Base-by-base conservation (phyloP, 2,888 invertebrate species). In the Sipha maydis region DNA sequence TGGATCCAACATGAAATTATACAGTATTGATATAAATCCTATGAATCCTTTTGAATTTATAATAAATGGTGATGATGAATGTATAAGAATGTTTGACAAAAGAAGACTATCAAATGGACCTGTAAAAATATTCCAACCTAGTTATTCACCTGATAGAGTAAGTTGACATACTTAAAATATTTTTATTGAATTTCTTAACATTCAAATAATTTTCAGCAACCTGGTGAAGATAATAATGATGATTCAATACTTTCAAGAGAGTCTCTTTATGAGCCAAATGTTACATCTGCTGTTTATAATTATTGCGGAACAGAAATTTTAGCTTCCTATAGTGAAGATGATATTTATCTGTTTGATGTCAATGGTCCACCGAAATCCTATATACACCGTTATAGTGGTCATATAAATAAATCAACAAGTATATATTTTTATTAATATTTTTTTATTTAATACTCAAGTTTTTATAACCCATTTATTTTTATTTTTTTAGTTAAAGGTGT, bases 291-390 rank as follows among this genome's bases (percentile, higher is more conserved):
- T 14, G 95, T 97, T 4, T 99, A 97, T 92, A 98, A 97, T 92
- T 95, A 97, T 92, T 95, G 96, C 92, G 98, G 98, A 76, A 94
- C 95, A 83, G 97, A 98, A 93, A 95, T 99, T 84, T 93, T 99
- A 21, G 98, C 96, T n/a, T 96, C 97, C 0, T 98, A 98, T 92
- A 98, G 97, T 92, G 97, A 98, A 91, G 97, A 97, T 90, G 96
- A 97, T 91, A 96, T 99, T 90, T 98, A 97, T 92, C 93, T 98
- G 69, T 98, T 97, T 91, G 95, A 97, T 91, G 94, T 94, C 31
- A 93, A 91, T 73, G 92, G 92, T 89, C 92, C 93, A 7, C 93
- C 93, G 91, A 92, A 92, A 89, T 91, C 0, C 85, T 93, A 91
- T 90, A 91, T 92, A 90, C 93, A 93, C 92, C 93, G 91, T 85